Base-by-base conservation (phyloP, 2,888 invertebrate genomes). In the Hirtodrosophila alboralis region DNA sequence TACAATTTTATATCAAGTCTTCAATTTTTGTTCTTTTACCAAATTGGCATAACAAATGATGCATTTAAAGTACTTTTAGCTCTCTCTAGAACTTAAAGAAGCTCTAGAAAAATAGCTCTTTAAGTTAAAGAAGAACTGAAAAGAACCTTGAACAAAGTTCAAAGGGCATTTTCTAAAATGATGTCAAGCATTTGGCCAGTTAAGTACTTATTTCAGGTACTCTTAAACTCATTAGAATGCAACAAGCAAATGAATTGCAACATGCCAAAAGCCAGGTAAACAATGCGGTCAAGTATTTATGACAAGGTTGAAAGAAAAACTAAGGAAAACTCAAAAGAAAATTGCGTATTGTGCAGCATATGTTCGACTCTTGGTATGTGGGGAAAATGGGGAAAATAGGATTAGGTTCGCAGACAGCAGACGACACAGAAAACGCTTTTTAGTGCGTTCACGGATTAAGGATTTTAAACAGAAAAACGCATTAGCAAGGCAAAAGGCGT, bases 361-460 rank as follows among this genome's bases (percentile, higher is more conserved):
- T 33, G 58, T 10, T 10, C 14, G 38, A 38, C 23, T 2, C 8
- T 2, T 2, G 4, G 38, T 38, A n/a, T 26, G 34, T 7, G 8
- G 5, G 26, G 26, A 28, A 5, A 2, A 4, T 9, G 47, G 18
- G 31, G 57, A 47, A 37, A 56, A 59, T 34, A 48, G 67, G 51
- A 72, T 72, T 72, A 61, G 27, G 33, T 72, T 34, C n/a, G n/a
- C n/a, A 52, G 54, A 59, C n/a, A 60, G 49, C 52, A 75, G 77
- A 67, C 37, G 78, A 66, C 81, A 83, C 65, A 69, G 72, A 83
- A 77, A 84, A 78, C 61, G 68, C 62, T 79, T 71, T 83, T 70
- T 80, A 73, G 78, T 75, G 83, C 85, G 86, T 78, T 87, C 49
- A 66, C 80, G 86, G 86, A 80, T 86, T 87, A 86, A 67, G 84